These are phyloP conservation scores for Tricholauxania praeusta DNA, from an alignment of 2,888 invertebrate species.

Conservation along the genomic window DNA sequence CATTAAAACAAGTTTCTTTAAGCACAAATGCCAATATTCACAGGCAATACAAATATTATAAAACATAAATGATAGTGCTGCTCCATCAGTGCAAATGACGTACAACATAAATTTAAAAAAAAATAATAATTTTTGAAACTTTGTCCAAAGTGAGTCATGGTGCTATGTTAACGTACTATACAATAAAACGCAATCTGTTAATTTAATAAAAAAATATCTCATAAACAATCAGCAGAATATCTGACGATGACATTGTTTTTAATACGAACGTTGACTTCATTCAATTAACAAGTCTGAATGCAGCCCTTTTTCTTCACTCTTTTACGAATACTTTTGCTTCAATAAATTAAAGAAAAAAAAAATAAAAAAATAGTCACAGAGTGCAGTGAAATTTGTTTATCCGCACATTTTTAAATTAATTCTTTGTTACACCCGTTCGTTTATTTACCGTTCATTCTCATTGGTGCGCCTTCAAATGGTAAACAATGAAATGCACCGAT, in stretches of 20 bases:
- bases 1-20: no score
- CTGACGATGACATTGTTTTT: slow-evolving; percentile 17
- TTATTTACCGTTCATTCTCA: background rate
- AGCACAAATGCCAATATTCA: no score
- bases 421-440: background rate
- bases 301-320: background rate
- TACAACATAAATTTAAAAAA: no score
- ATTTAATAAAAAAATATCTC: slow-evolving; percentile 21
- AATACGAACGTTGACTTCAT: slow-evolving; percentile 31
- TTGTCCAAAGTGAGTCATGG: no score
- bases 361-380: no score
- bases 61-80: no score
- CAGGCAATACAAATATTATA: no score
- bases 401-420: slow-evolving; percentile 3
- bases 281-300: slow-evolving; percentile 28
- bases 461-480: slow-evolving; percentile 19
- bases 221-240: slow-evolving; percentile 12
- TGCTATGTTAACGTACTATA: no score
- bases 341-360: no score
- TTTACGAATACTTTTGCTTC: background rate
- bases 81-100: no score
- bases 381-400: background rate
- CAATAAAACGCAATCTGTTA: no score
- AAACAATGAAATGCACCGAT: slow-evolving; percentile 12
- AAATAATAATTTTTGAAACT: no score